A percentile compares a stretch with the other conserved stretches of the same genome.
Evolutionary conservation across 2,888 invertebrate genomes (phyloP).

Genomic region (Pelosia muscerda): DNA sequence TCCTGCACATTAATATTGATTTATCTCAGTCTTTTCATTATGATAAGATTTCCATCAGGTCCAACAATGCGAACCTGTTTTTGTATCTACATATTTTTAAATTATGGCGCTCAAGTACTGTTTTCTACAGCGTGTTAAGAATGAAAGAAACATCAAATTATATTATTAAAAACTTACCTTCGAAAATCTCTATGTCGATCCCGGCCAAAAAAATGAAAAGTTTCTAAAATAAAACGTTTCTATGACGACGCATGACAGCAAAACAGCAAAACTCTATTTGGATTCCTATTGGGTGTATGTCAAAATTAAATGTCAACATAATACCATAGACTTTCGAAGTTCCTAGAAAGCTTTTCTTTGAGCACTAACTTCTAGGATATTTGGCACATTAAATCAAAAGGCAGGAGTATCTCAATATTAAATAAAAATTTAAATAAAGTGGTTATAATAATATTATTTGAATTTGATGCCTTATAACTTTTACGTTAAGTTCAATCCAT

Average conservation of each 20-base stretch:
- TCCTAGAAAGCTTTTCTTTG: background rate
- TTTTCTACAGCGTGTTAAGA: conserved; percentile 13
- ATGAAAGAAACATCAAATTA: conserved; percentile 34
- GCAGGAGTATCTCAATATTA: background rate
- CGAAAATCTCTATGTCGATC: conserved; percentile 82
- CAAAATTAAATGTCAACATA: conserved; percentile 44
- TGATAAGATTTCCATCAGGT: conserved; percentile 29
- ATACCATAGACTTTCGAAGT: conserved; percentile 35
- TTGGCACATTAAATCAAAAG: background rate
- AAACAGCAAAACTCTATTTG: conserved; percentile 64
- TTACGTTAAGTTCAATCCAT: too few relatives aligned
- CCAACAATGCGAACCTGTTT: conserved; percentile 55
- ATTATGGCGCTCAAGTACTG: conserved; percentile 36
- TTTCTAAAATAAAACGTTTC: conserved; percentile 82
- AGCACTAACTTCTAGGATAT: background rate
- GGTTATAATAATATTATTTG: too few relatives aligned
- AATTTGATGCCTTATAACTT: too few relatives aligned
- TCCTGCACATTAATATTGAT: conserved; percentile 17
- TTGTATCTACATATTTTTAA: conserved; percentile 35
- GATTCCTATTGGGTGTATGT: conserved; percentile 63
- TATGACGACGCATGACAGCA: conserved; percentile 86
- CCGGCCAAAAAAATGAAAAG: conserved; percentile 80
- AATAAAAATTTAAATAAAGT: background rate
- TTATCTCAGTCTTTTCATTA: conserved; percentile 21
- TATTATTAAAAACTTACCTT: conserved; percentile 71